Evolutionary conservation across 2,113 vertebrate genomes (phyloP).

Genomic region (Donacobius atricapilla): DNA sequence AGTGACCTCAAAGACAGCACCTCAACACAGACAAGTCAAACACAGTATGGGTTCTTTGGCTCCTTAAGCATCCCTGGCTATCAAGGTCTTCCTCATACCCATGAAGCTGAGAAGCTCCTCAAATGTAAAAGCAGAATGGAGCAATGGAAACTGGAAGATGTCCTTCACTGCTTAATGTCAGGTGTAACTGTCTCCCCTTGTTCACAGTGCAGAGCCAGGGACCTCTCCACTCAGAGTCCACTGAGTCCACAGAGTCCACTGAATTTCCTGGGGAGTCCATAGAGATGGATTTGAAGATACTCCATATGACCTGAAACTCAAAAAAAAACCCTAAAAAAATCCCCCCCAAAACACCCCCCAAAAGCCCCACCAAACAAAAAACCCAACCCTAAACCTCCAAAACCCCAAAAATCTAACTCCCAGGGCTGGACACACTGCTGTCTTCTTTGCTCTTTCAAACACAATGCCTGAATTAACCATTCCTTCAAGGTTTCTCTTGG

Average conservation of each 20-base stretch:
- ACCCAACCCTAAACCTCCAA: rapidly evolving
- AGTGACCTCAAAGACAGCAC: neutral
- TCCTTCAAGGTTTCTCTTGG: neutral
- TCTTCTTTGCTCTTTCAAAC: neutral
- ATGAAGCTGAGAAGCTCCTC: neutral
- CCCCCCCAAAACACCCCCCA: neutral
- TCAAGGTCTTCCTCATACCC: neutral
- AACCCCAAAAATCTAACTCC: neutral
- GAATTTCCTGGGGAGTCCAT: neutral
- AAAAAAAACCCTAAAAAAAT: neutral
- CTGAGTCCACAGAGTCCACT: neutral
- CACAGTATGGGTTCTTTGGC: neutral
- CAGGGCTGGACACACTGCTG: neutral
- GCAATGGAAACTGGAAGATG: neutral
- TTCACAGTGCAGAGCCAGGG: rapidly evolving
- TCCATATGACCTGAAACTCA: neutral
- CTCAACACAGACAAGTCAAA: neutral
- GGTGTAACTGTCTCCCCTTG: neutral
- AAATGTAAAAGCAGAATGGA: neutral
- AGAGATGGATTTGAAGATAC: neutral
- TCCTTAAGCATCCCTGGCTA: neutral
- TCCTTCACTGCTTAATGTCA: neutral
- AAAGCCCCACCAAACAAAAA: neutral
- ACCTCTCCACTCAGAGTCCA: neutral
- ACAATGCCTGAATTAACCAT: neutral